Evolutionary conservation across 2,113 vertebrate genomes (phyloP).

Genomic region (Petromus typicus): DNA sequence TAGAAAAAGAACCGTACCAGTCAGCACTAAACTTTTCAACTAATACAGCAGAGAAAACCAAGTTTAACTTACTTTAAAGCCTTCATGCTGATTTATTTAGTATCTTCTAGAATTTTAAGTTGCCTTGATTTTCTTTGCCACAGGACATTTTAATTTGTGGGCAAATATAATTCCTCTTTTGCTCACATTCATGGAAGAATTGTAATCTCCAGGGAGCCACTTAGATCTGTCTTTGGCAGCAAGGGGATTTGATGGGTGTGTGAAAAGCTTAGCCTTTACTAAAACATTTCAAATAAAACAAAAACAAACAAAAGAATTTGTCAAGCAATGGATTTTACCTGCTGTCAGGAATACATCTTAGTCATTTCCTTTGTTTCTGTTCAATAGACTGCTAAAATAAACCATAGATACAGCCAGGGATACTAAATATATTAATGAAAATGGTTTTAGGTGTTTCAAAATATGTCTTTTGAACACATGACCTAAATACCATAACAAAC

Average conservation of each 20-base stretch:
- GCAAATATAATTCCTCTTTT: conserved; percentile 59
- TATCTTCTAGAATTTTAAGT: conserved; percentile 50
- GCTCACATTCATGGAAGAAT: conserved; percentile 52
- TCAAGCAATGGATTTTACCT: conserved; percentile 54
- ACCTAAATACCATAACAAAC: conserved; percentile 6
- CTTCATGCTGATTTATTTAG: conserved; percentile 30
- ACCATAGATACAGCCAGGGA: neutral
- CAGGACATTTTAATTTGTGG: conserved; percentile 66
- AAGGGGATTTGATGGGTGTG: conserved; percentile 51
- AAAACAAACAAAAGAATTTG: conserved; percentile 60
- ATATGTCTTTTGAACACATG: neutral
- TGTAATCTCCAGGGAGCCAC: conserved; percentile 39
- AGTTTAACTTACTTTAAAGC: conserved; percentile 27
- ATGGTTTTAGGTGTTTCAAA: neutral
- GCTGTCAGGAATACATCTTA: conserved; percentile 35
- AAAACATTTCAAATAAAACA: conserved; percentile 58
- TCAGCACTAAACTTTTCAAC: conserved; percentile 19
- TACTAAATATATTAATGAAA: conserved; percentile 28
- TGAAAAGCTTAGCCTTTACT: conserved; percentile 65
- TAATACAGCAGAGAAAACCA: conserved; percentile 35
- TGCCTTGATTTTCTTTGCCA: conserved; percentile 23
- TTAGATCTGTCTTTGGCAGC: conserved; percentile 53
- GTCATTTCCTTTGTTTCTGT: conserved; percentile 58
- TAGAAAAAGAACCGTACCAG: conserved; percentile 12
- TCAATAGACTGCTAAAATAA: neutral